Base-by-base conservation (phyloP, 2,888 invertebrate species). In the Chromoteleia sp. region DNA sequence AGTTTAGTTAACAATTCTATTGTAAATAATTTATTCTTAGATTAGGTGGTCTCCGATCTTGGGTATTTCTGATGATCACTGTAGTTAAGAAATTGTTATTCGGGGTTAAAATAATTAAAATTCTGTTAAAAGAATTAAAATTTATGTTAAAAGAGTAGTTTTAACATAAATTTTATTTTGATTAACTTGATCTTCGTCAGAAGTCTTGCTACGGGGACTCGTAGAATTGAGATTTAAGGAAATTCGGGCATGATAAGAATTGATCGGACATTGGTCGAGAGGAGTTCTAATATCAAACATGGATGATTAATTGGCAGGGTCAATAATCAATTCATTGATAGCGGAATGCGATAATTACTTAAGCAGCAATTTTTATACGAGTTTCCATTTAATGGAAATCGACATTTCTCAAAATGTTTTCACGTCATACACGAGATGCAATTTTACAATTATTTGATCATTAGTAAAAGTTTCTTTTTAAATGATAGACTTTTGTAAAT, bases 21-120 rank as follows among this genome's bases (percentile, higher is more conserved):
- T 81, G 74, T 81, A 81, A 81, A 81, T 81, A 81, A 81, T 81
- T 80, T 80, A 80, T 80, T 74, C 0, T 70, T 75, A 81, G 81
- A 65, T 65, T 76, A 76, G 65, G 30, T 29, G 45, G 54, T 65
- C 36, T 50, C 29, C 33, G 58, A 58, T 58, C 30, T 48, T 58
- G 25, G 76, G 21, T 29, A 1, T 41, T 58, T 45, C 50, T 56
- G 17, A 61, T 45, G 19, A 61, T 59, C 39, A 33, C 59, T 12
- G 59, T 17, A 36, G 50, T 48, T 58, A 29, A 65, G 10, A 12
- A 12, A 1, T 41, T 25, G 19, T 19, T 21, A 8, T 25, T n/a
- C n/a, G 8, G 7, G 21, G 56, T 68, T 41, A 19, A 30, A 41
- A 41, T n/a, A n/a, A n/a, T n/a, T n/a, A n/a, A n/a, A n/a, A n/a